Conservation (phyloP, 2,888 invertebrate species). For the Noctua comes region DNA sequence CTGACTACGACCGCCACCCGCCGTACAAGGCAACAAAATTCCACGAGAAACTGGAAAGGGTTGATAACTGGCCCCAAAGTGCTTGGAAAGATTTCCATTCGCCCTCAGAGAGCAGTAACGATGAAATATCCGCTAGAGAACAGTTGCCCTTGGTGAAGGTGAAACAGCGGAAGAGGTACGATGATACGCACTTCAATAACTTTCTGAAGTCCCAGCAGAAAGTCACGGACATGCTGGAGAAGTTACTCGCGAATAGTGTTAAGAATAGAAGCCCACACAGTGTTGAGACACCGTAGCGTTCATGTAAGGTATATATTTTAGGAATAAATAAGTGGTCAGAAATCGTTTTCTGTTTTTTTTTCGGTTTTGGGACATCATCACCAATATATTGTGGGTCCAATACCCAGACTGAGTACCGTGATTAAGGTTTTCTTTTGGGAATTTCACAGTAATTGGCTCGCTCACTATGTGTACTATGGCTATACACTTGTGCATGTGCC, state of each 20-base stretch:
- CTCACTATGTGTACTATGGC: too few relatives aligned
- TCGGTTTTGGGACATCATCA: background rate
- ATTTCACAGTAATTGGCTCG: too few relatives aligned
- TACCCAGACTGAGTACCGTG: too few relatives aligned
- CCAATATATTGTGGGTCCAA: background rate
- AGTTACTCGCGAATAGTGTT: conserved; percentile 76
- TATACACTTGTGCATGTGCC: too few relatives aligned
- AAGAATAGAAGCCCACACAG: conserved; percentile 71
- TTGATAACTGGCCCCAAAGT: conserved; percentile 43
- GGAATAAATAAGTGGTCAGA: conserved; percentile 33
- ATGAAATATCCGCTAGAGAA: conserved; percentile 73
- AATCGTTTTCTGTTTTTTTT: background rate
- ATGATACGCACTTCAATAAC: conserved; percentile 81
- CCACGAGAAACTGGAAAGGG: conserved; percentile 73
- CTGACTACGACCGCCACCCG: conserved; percentile 42
- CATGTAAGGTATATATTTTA: background rate
- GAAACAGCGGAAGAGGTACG: conserved; percentile 70
- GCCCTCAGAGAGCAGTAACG: conserved; percentile 62
- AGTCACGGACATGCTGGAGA: conserved; percentile 84
- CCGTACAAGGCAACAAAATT: conserved; percentile 67
- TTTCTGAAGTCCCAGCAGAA: conserved; percentile 84
- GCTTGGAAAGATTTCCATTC: conserved; percentile 69
- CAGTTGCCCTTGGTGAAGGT: conserved; percentile 74
- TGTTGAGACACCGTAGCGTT: conserved; percentile 70
- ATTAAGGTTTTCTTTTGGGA: too few relatives aligned